Base-by-base conservation (phyloP, 2,888 invertebrate species). In the Rugalucina vietnamica region DNA sequence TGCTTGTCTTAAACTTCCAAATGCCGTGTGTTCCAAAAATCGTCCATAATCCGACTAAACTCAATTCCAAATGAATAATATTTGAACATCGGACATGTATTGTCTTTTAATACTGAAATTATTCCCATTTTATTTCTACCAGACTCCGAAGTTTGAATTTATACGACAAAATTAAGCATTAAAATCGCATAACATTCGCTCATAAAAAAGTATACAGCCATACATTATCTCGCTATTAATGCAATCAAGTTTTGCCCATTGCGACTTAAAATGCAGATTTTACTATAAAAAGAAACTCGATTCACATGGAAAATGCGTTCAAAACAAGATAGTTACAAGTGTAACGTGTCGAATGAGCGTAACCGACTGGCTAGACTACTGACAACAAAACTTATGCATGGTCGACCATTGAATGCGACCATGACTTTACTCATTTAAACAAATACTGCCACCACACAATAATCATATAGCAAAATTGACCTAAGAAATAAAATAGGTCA, bases 101-200 rank as follows among this genome's bases (percentile, higher is more conserved):
- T 86, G 86, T 86, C 84, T 86, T 86, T 86, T 86, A 86, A 79
- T 78, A 84, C 84, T 79, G 49, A 79, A 84, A 82, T 86, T 84
- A 86, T 82, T 79, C 79, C 84, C 83, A 79, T 86, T 86, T 86
- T 86, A 86, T 82, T 76, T 76, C 84, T 75, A 71, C 49, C 77
- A 71, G 81, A 83, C 81, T 83, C 81, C 76, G 86, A 79, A 79
- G 81, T 84, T 79, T 78, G 82, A 73, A 81, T 76, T 84, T 86
- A 84, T 86, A 84, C 84, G 84, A 82, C 84, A 76, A 86, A 86
- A 86, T 86, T 86, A 81, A 86, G 82, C 86, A 86, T 86, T 86
- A 86, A 86, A 86, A 82, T 84, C 84, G 82, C 86, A 84, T 86
- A 82, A 82, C 82, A 29, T 36, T 77, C 75, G 69, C 60, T 84